Base-by-base conservation (phyloP, 2,797 vertebrate species). In the Fringilla coelebs region DNA sequence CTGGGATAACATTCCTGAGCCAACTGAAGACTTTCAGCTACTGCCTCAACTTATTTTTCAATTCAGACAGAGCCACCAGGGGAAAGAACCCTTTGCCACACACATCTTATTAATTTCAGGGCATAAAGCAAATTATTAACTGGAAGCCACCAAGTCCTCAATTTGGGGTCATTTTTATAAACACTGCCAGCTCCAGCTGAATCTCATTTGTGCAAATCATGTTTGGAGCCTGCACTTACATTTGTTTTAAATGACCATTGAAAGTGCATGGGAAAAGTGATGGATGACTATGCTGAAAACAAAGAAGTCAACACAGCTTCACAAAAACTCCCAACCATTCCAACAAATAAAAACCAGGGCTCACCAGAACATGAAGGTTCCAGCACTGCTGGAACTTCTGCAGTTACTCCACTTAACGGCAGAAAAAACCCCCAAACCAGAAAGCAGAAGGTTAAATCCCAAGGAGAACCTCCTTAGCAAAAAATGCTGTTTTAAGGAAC, bases 361-460 rank as follows among this genome's bases (percentile, higher is more conserved):
- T 78, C 54, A 54, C 36, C 46, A 52, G 26, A 68, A 66, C 46
- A 17, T 2, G 11, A 68, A 55, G 20, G 54, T 46, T 74, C 61
- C 16, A 57, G 45, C 29, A 43, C 46, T 75, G 54, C 6, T 48
- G 58, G 26, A 40, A 66, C 21, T 90, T 46, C 7, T 8, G 8
- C 15, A 70, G 32, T 26, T 38, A 26, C 9, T 74, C 40, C 46
- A 85, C 18, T 38, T 38, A 41, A 82, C 0, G 20, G 41, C 24
- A 82, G n/a, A 8, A 32, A 29, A 36, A 45, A 49, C n/a, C 2
- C 0, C 0, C 20, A 73, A 74, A 21, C 2, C 14, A 32, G 51
- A 38, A 68, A 75, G 5, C 29, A 28, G 32, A 52, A 57, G 29
- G 36, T 61, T 29, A 61, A 28, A 19, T 43, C 8, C 10, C n/a